phyloP scores from a whole-genome alignment of 2,113 vertebrate species.

The Pollachius pollachius region DNA sequence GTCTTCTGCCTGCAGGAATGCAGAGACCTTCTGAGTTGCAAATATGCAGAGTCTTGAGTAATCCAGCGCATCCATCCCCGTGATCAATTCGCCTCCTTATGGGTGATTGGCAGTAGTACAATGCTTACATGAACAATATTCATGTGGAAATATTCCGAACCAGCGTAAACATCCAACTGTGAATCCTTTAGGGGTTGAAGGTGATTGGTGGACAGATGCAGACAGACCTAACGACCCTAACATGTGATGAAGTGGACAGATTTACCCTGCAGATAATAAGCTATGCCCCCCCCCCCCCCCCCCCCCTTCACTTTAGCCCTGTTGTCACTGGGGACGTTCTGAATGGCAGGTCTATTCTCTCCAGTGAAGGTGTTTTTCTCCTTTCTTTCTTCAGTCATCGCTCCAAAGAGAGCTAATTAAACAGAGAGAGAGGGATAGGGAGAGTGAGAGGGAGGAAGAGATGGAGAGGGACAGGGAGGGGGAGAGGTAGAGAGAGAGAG shows the following conservation, averaged over 20 bases:
- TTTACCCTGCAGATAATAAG: constrained; percentile 47
- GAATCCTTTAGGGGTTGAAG: too few species aligned
- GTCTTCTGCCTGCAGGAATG: too few species aligned
- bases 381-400: constrained; percentile 6
- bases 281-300: constrained; percentile 7
- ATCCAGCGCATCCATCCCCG: too few species aligned
- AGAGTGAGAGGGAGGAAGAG: background rate
- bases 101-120: too few species aligned
- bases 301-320: constrained; percentile 9
- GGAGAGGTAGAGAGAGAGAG: too few species aligned
- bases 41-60: too few species aligned
- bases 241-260: constrained; percentile 58
- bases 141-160: too few species aligned
- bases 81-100: too few species aligned
- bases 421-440: constrained; percentile 19
- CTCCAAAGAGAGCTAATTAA: constrained; percentile 48
- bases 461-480: background rate
- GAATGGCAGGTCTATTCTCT: constrained; percentile 53
- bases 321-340: constrained; percentile 42
- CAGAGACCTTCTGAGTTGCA: too few species aligned
- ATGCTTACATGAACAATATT: too few species aligned
- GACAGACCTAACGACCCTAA: constrained; percentile 6
- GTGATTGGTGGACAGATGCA: too few species aligned
- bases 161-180: too few species aligned
- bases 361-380: constrained; percentile 29